A percentile compares a stretch with the other conserved stretches of the same genome.
phyloP scores from a whole-genome alignment of 2,797 vertebrate genomes.

The Odontamblyopus rebecca region DNA sequence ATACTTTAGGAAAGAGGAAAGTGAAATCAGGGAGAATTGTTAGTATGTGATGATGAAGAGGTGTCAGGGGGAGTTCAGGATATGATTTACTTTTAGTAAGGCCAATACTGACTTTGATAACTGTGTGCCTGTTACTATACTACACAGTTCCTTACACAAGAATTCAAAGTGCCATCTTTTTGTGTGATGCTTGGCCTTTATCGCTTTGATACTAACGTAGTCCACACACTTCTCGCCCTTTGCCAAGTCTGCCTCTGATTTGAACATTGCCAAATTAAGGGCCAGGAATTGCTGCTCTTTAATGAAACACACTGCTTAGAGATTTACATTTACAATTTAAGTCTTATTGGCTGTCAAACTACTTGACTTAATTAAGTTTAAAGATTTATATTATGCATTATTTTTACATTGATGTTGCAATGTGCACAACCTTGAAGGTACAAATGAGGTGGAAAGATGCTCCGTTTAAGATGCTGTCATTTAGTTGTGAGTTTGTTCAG shows the following conservation, averaged over 20 bases:
- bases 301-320: conserved; percentile 33
- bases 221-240: conserved; percentile 16
- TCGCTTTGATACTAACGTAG: conserved; percentile 24
- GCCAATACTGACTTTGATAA: conserved; percentile 26
- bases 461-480: conserved; percentile 29
- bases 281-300: conserved; percentile 22
- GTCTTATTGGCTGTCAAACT: conserved; percentile 26
- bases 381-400: conserved; percentile 26
- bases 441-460: conserved; percentile 39
- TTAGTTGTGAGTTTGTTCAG: conserved; percentile 26
- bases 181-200: conserved; percentile 28
- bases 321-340: conserved; percentile 37
- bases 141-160: conserved; percentile 39
- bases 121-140: conserved; percentile 24
- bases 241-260: conserved; percentile 40
- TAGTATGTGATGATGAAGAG: conserved; percentile 13
- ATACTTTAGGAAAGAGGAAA: conserved; percentile 6
- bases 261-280: conserved; percentile 64
- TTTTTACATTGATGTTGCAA: conserved; percentile 25
- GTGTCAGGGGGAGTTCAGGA: conserved; percentile 9
- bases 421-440: conserved; percentile 33
- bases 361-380: conserved; percentile 47
- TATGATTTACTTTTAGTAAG: conserved; percentile 23
- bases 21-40: background rate
- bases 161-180: conserved; percentile 50